These are phyloP conservation scores for Artemia sinica DNA, from an alignment of 2,888 invertebrate species.

Conservation along the genomic window DNA sequence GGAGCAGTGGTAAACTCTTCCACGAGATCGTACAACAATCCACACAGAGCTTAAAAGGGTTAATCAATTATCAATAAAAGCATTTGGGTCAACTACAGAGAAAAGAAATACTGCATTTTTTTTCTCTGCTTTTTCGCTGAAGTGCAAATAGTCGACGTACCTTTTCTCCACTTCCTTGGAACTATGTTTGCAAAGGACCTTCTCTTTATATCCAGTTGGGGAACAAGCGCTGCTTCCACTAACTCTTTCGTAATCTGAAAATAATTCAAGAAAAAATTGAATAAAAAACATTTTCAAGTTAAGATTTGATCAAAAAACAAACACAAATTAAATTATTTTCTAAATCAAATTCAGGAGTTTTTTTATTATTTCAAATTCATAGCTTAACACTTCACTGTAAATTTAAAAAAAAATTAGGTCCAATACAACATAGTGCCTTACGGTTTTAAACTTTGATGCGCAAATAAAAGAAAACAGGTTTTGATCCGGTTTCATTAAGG, in stretches of 20 bases:
- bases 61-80: no score
- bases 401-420: not conserved
- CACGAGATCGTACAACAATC: not conserved
- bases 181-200: conserved; percentile 50
- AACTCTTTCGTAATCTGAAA: conserved; percentile 56
- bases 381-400: not conserved
- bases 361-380: no score
- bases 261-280: conserved; percentile 20
- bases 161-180: conserved; percentile 57
- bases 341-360: no score
- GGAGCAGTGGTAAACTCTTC: conserved; percentile 8
- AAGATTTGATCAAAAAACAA: no score
- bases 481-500: no score
- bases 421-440: no score
- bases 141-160: conserved; percentile 31
- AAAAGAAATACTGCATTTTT: not conserved
- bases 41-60: not conserved
- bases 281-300: not conserved
- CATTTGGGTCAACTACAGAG: no score
- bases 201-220: conserved; percentile 64
- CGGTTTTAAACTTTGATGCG: no score
- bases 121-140: not conserved
- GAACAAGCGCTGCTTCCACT: conserved; percentile 66
- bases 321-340: no score
- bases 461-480: no score